These are phyloP conservation scores for Acanthococcus lagerstroemiae DNA, from an alignment of 2,888 invertebrate species.

Conservation along the genomic window DNA sequence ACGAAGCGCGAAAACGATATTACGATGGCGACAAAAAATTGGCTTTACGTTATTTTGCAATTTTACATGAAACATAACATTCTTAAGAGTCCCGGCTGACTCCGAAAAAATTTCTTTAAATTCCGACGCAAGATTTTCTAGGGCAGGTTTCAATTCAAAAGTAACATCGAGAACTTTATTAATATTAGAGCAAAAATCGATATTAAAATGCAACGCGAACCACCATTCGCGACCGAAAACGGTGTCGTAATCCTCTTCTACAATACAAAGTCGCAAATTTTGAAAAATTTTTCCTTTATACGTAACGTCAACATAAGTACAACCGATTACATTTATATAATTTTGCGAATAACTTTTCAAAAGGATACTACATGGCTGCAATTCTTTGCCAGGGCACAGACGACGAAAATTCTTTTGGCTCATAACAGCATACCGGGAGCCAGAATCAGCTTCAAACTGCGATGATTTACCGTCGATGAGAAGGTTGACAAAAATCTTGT, in stretches of 20 bases:
- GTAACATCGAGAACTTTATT: too few species aligned
- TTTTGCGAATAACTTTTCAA: neutral
- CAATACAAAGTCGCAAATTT: neutral
- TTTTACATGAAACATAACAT: neutral
- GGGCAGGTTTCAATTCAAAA: neutral
- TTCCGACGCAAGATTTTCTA: neutral
- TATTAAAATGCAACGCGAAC: neutral
- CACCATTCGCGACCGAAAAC: neutral
- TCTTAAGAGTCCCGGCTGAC: neutral
- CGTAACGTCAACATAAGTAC: neutral
- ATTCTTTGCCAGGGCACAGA: neutral
- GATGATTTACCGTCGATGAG: too few species aligned
- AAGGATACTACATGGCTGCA: neutral
- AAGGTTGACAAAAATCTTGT: neutral
- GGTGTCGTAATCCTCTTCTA: too few species aligned
- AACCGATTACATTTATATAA: neutral
- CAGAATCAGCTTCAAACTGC: too few species aligned
- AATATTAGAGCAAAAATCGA: too few species aligned
- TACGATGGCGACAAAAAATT: neutral
- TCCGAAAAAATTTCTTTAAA: neutral
- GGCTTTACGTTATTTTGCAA: neutral
- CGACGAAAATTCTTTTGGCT: neutral
- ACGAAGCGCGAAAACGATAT: neutral
- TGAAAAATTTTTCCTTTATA: neutral
- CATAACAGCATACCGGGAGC: neutral